These are phyloP conservation scores for Orthosia gothica DNA, from an alignment of 2,888 invertebrate species.

Conservation along the genomic window DNA sequence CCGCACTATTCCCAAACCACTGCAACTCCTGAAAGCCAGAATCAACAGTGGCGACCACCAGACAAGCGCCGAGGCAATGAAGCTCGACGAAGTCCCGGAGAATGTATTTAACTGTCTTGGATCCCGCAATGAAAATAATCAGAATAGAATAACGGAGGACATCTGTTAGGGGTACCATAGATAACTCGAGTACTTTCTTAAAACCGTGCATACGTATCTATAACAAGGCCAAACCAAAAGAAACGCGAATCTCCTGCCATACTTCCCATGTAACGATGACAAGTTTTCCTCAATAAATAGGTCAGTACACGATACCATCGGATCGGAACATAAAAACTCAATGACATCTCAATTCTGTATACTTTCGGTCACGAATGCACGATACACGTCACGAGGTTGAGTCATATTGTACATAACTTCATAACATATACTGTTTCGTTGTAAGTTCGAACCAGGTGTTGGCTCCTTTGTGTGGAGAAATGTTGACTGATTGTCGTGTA, in stretches of 20 bases:
- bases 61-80: too few relatives aligned
- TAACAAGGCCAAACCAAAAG: not conserved
- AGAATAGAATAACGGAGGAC: too few relatives aligned
- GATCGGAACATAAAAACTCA: constrained; percentile 46
- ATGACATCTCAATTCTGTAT: constrained; percentile 45
- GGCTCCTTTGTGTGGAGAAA: not conserved
- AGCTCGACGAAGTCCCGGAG: too few relatives aligned
- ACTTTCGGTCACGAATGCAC: constrained; percentile 43
- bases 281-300: constrained; percentile 59
- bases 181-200: too few relatives aligned
- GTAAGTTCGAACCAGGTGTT: not conserved
- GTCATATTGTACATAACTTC: constrained; percentile 8
- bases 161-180: too few relatives aligned
- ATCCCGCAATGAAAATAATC: too few relatives aligned
- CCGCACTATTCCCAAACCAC: too few relatives aligned
- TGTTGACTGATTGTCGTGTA: not conserved
- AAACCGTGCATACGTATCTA: not conserved
- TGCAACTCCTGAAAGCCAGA: too few relatives aligned
- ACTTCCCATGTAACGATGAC: constrained; percentile 23
- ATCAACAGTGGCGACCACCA: too few relatives aligned
- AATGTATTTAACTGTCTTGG: too few relatives aligned
- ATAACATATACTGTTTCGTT: not conserved
- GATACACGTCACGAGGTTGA: constrained; percentile 28
- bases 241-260: not conserved
- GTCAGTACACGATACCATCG: constrained; percentile 44